A percentile compares a stretch with the other conserved stretches of the same genome.
These are phyloP conservation scores for Sminthurides bifidus DNA, from an alignment of 1,140 invertebrate species.

Conservation along the genomic window DNA sequence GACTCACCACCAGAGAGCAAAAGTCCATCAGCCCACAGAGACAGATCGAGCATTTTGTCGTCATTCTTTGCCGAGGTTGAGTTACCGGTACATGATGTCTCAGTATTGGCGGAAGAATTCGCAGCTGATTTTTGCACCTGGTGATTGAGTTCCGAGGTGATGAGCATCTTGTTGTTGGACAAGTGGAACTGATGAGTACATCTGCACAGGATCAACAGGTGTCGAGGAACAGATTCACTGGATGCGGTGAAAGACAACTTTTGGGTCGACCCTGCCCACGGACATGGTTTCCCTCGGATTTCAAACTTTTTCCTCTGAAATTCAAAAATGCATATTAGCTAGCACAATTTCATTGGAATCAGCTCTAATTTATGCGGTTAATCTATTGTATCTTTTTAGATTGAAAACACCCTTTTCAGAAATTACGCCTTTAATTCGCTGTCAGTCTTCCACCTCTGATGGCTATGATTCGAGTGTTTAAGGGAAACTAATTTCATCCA, in stretches of 20 bases:
- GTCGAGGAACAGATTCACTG: constrained; percentile 82
- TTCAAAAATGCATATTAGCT: neutral
- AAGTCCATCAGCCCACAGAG: constrained; percentile 30
- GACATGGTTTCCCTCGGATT: constrained; percentile 67
- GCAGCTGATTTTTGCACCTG: no score
- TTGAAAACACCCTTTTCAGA: no score
- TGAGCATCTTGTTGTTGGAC: constrained; percentile 41
- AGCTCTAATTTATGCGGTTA: no score
- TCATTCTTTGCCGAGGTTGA: constrained; percentile 31
- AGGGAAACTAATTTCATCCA: no score
- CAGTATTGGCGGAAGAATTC: neutral
- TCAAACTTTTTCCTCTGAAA: constrained; percentile 84
- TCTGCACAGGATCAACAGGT: constrained; percentile 72
- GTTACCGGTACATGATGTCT: no score
- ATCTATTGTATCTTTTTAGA: no score
- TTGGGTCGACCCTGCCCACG: constrained; percentile 39
- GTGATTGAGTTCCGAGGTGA: constrained; percentile 2
- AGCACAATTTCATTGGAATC: no score
- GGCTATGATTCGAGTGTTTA: no score
- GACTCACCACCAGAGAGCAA: constrained; percentile 22
- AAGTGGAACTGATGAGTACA: constrained; percentile 90
- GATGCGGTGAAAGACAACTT: constrained; percentile 80
- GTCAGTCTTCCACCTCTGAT: no score
- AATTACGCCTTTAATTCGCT: no score
- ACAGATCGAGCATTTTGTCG: constrained; percentile 30